A percentile compares a stretch with the other conserved stretches of the same genome.
Evolutionary conservation across 2,888 invertebrate species (phyloP).

Genomic region (Thereva nobilitata): DNA sequence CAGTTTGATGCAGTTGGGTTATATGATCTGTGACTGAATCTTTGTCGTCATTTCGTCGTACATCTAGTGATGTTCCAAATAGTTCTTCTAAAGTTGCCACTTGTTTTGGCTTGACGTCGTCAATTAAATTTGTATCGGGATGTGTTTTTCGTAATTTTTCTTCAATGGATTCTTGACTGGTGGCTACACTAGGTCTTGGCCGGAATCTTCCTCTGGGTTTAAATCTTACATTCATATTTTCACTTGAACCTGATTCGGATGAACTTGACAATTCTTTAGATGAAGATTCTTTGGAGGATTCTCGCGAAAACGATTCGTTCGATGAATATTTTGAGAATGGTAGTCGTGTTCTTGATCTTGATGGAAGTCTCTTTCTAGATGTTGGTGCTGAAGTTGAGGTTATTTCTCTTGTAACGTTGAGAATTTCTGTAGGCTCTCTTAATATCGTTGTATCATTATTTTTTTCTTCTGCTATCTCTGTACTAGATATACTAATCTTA

Average conservation of each 20-base stretch:
- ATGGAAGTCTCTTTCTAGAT: constrained; percentile 6
- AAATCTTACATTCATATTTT: background rate
- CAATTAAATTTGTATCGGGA: constrained; percentile 45
- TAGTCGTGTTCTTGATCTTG: background rate
- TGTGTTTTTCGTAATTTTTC: constrained; percentile 48
- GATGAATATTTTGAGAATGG: constrained; percentile 39
- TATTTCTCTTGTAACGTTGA: no score
- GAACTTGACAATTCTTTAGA: no score
- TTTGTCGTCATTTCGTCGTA: constrained; percentile 43
- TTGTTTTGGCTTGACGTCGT: constrained; percentile 49
- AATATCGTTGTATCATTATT: background rate
- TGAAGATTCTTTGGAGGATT: constrained; percentile 35
- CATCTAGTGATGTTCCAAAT: constrained; percentile 30
- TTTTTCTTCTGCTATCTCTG: no score
- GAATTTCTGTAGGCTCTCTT: constrained; percentile 24
- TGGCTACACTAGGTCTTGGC: constrained; percentile 40
- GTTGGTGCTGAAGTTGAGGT: background rate
- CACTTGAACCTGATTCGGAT: background rate
- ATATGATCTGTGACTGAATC: constrained; percentile 44
- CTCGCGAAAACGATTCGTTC: constrained; percentile 55
- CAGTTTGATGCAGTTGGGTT: constrained; percentile 43
- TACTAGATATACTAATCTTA: no score
- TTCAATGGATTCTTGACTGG: constrained; percentile 58
- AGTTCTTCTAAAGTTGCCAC: constrained; percentile 44
- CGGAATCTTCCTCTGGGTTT: background rate